These are phyloP conservation scores for Chaenocephalus aceratus DNA, from an alignment of 2,113 vertebrate genomes.

Conservation along the genomic window DNA sequence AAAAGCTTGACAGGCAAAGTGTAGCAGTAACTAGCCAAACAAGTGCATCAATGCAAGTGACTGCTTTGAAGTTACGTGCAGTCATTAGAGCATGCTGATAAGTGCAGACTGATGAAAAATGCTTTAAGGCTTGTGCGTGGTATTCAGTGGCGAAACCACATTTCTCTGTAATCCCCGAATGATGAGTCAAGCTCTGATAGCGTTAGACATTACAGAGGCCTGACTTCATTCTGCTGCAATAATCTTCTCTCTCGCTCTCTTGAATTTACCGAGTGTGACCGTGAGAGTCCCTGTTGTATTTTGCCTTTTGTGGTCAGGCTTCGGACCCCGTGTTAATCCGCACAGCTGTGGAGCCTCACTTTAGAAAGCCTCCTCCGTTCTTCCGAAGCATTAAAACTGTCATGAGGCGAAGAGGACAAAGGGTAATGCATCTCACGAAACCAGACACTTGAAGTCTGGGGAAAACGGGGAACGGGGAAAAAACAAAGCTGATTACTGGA, in stretches of 20 bases:
- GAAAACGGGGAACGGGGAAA: not conserved
- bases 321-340: conserved; percentile 8
- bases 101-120: not conserved
- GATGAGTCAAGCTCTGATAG: not conserved
- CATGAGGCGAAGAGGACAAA: conserved; percentile 7
- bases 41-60: not conserved
- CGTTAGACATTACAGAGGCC: conserved; percentile 12
- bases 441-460: not conserved
- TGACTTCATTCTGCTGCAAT: conserved; percentile 5
- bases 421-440: not conserved
- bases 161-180: not conserved
- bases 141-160: not conserved
- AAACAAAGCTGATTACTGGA: not conserved
- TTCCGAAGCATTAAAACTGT: conserved; percentile 24
- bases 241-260: conserved; percentile 31
- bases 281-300: conserved; percentile 13
- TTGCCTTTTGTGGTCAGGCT: conserved; percentile 74
- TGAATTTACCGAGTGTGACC: conserved; percentile 9
- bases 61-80: not conserved
- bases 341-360: conserved; percentile 65
- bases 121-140: not conserved
- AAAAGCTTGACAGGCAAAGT: too few relatives aligned
- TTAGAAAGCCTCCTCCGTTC: conserved; percentile 13
- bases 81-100: not conserved
- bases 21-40: not conserved